Evolutionary conservation across 2,113 vertebrate genomes (phyloP).

Genomic region (Silurus asotus): DNA sequence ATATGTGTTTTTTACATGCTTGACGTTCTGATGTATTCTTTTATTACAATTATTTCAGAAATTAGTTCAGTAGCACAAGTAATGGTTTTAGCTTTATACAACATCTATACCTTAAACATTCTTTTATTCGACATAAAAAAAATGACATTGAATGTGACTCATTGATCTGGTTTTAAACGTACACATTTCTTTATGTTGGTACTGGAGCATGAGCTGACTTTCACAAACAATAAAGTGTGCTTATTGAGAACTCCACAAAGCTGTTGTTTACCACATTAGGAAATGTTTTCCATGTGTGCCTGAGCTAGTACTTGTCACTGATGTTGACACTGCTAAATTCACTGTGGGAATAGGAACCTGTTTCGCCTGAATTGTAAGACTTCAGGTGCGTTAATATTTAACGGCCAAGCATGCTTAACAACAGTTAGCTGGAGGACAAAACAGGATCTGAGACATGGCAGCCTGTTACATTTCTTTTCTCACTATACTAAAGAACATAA

Average conservation of each 20-base stretch:
- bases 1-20: neutral
- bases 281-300: neutral
- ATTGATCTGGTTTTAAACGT: neutral
- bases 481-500: neutral
- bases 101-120: neutral
- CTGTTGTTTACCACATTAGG: neutral
- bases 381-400: constrained; percentile 2
- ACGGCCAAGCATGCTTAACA: neutral
- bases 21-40: neutral
- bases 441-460: neutral
- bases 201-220: neutral
- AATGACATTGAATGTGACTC: neutral
- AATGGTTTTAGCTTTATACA: neutral
- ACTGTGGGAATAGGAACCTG: constrained; percentile 56
- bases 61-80: too few species aligned
- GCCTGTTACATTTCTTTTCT: neutral
- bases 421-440: neutral
- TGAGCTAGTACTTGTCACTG: neutral
- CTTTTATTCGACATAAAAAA: neutral
- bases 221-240: neutral
- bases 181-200: neutral
- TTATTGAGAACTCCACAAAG: neutral
- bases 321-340: neutral
- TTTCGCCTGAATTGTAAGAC: constrained; percentile 49
- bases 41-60: too few species aligned